phyloP scores from a whole-genome alignment of 2,797 vertebrate genomes.

The Okamejei kenojei region DNA sequence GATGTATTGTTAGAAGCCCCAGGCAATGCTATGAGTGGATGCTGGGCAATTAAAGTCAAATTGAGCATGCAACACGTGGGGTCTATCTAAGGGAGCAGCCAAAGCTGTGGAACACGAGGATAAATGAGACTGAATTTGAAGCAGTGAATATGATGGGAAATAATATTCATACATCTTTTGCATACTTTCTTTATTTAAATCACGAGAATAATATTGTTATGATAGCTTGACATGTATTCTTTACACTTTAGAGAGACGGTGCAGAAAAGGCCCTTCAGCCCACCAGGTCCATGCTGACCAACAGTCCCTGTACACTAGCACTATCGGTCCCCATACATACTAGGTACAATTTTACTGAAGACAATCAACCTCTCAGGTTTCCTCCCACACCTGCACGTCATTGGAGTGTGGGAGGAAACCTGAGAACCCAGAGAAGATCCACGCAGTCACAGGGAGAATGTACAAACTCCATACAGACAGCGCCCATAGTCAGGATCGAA shows the following conservation, averaged over 20 bases:
- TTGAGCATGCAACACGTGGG: neutral
- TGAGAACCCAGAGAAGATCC: no score
- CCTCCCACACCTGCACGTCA: no score
- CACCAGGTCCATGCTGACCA: no score
- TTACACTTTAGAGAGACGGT: neutral
- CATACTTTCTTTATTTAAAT: neutral
- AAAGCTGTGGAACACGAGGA: neutral
- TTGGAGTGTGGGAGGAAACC: no score
- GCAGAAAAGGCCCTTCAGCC: no score
- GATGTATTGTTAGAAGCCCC: neutral
- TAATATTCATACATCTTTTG: neutral
- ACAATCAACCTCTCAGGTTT: no score
- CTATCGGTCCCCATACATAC: no score
- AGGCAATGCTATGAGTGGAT: neutral
- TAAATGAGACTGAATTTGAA: neutral
- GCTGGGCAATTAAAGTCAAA: neutral
- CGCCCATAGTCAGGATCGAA: no score
- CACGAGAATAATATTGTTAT: neutral
- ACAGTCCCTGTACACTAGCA: no score
- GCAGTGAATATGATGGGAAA: neutral
- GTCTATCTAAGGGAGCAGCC: neutral
- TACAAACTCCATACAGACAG: no score
- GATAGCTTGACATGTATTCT: neutral
- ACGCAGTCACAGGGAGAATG: no score
- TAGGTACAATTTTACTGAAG: no score